Conservation (phyloP, 2,797 vertebrate genomes). For the Nyctibius grandis region DNA sequence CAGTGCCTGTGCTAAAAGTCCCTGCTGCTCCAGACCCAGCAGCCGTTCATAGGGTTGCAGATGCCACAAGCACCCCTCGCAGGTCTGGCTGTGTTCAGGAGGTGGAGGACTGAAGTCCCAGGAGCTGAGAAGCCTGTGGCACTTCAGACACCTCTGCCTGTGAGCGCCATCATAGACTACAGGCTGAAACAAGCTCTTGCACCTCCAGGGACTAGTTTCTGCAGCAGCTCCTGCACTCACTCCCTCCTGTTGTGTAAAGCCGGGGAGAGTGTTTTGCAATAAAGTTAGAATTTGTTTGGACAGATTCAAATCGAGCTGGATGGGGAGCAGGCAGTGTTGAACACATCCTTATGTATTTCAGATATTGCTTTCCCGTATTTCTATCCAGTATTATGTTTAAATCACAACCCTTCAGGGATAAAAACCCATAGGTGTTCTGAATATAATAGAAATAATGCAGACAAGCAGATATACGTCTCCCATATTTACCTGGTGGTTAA, state of each 20-base stretch:
- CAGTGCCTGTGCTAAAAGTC: not conserved
- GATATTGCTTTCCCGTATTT: not conserved
- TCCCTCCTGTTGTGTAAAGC: not conserved
- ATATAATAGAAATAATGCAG: not conserved
- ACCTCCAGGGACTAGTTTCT: not conserved
- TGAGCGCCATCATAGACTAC: not conserved
- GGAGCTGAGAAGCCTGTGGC: not conserved
- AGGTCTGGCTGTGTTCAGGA: not conserved
- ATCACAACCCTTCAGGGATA: not conserved
- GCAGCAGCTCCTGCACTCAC: not conserved
- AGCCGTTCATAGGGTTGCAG: not conserved
- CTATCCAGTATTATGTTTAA: not conserved
- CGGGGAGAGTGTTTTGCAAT: not conserved
- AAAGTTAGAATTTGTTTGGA: not conserved
- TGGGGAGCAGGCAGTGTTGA: not conserved
- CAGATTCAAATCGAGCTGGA: not conserved
- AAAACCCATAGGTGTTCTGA: conserved; percentile 1
- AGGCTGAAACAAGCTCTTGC: not conserved
- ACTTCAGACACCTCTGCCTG: not conserved
- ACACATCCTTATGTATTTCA: conserved; percentile 2
- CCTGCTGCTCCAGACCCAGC: not conserved
- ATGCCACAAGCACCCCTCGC: not conserved
- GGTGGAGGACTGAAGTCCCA: not conserved
- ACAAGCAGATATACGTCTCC: not conserved
- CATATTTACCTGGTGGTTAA: not conserved